Evolutionary conservation across 2,888 invertebrate genomes (phyloP), one percentile per base, ranked within the genome.

Genomic region (Phaonia tiefii): DNA sequence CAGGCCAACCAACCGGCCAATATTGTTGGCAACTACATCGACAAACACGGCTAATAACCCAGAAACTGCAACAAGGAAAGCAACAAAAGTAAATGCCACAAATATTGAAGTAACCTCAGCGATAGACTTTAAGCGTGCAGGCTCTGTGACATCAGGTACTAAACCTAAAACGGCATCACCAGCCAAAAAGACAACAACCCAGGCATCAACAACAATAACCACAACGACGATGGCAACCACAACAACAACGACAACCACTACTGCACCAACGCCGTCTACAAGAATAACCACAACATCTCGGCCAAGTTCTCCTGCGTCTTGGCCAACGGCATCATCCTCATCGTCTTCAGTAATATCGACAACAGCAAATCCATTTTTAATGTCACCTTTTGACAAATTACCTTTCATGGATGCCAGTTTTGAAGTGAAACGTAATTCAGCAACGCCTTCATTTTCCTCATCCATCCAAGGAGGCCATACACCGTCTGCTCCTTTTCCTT

Each of bases 371-470:
- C 87, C 88, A 82, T 86, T 87, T 84, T 85, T 89, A 83, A 87
- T 87, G 84, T 88, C 90, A 80, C 89, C 90, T 71, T 89, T 89
- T 84, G 89, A 89, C 84, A 90, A 87, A 84, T 86, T 89, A 79
- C 89, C 89, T 84, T 89, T 89, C 85, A 86, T 90, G 86, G 89
- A 89, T 80, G 84, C 90, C 85, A 89, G 89, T 84, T 89, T 89
- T 74, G 89, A 89, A 80, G 88, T 89, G 67, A 86, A 88, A 81
- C 81, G 81, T 58, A 82, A 82, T 83, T 77, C 80, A 80, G 83
- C 87, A 84, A 44, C 85, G 83, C 54, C 86, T 85, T 56, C 85
- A 83, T 15, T 84, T 79, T 63, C 81, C 78, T 56, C 78, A 58
- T 20, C 63, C 22, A n/a, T 56, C 26, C 39, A 56, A 44, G 7